Percentiles rank a stretch among this genome's conserved stretches.
Evolutionary conservation across 2,888 invertebrate species (phyloP).

Genomic region (Catocala nupta): DNA sequence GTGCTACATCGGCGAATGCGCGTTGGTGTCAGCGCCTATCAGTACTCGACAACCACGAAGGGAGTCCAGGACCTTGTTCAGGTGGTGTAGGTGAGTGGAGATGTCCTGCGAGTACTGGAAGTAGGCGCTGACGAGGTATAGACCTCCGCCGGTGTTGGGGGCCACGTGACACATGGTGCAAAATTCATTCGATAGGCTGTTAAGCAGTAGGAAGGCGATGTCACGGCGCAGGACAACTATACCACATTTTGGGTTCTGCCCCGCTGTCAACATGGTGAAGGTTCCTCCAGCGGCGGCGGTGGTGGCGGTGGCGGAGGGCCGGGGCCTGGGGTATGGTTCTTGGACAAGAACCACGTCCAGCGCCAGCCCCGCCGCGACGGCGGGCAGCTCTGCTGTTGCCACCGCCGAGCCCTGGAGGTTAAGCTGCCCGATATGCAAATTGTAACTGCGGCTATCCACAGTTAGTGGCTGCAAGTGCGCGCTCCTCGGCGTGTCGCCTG

Average conservation of each 20-base stretch:
- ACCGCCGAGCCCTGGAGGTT: slow-evolving; percentile 24
- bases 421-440: too few relatives aligned
- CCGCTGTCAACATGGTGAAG: slow-evolving; percentile 4
- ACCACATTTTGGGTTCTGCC: slow-evolving; percentile 27
- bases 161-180: slow-evolving; percentile 28
- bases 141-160: background rate
- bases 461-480: too few relatives aligned
- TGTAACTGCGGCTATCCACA: too few relatives aligned
- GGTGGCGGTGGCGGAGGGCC: background rate
- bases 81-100: slow-evolving; percentile 17
- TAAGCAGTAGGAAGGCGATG: slow-evolving; percentile 24
- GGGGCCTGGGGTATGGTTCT: slow-evolving; percentile 39
- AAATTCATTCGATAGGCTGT: slow-evolving; percentile 31
- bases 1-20: slow-evolving; percentile 53
- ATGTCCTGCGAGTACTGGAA: slow-evolving; percentile 11
- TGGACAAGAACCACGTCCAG: slow-evolving; percentile 47
- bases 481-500: too few relatives aligned
- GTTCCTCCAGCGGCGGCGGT: background rate
- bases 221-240: slow-evolving; percentile 14
- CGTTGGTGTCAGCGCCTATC: slow-evolving; percentile 42
- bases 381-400: slow-evolving; percentile 41
- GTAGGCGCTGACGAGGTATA: slow-evolving; percentile 14
- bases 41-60: slow-evolving; percentile 21
- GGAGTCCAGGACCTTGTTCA: slow-evolving; percentile 22
- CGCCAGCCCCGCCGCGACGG: slow-evolving; percentile 17